Conservation (phyloP, 2,797 vertebrate species). For the Chrosomus eos region DNA sequence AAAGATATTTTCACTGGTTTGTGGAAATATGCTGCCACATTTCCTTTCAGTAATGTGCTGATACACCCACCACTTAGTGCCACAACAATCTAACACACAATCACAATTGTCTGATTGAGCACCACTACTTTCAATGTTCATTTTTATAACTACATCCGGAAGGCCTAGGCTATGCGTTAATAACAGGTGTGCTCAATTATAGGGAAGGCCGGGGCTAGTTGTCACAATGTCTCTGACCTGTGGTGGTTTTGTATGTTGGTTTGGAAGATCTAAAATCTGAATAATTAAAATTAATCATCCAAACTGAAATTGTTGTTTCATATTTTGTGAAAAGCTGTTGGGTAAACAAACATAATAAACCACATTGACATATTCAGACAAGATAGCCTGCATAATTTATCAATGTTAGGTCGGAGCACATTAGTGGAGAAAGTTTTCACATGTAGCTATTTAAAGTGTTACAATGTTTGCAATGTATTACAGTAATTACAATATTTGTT, state of each 20-base stretch:
- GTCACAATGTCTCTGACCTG: background rate
- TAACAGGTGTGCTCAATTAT: background rate
- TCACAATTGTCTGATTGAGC: constrained; percentile 15
- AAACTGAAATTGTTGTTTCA: background rate
- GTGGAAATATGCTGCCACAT: constrained; percentile 34
- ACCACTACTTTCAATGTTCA: background rate
- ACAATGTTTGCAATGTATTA: background rate
- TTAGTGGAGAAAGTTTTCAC: no score
- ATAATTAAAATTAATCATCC: no score
- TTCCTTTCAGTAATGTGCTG: constrained; percentile 38
- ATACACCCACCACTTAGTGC: constrained; percentile 11
- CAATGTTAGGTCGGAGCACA: background rate
- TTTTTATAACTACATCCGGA: background rate
- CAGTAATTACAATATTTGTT: background rate
- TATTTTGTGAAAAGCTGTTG: background rate
- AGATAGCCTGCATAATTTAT: background rate
- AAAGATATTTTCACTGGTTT: constrained; percentile 28
- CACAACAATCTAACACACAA: constrained; percentile 19
- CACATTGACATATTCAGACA: background rate
- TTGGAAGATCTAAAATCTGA: background rate
- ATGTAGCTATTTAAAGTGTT: background rate
- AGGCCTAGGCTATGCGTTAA: background rate
- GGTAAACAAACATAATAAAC: background rate
- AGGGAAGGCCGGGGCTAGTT: no score
- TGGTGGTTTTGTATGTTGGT: background rate